A percentile compares a stretch with the other conserved stretches of the same genome.
Conservation (phyloP, 2,113 vertebrate species). For the Cynoglossus semilaevis region DNA sequence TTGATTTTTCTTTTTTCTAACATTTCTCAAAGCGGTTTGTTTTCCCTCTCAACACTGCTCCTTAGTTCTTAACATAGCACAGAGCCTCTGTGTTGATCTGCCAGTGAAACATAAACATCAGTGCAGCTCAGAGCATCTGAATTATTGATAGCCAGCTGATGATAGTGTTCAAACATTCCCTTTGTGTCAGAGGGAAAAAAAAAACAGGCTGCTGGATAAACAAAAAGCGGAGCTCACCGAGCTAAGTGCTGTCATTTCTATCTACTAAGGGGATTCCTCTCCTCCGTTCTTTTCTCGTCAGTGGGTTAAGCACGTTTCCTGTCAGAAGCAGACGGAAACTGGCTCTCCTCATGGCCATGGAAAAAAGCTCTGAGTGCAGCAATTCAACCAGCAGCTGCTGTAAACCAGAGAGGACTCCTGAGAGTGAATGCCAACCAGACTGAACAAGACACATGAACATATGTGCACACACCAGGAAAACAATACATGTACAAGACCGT, state of each 20-base stretch:
- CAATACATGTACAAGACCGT: too few species aligned
- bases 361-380: slow-evolving; percentile 61
- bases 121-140: slow-evolving; percentile 33
- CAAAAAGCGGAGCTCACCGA: neutral
- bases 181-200: neutral
- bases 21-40: slow-evolving; percentile 25
- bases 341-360: slow-evolving; percentile 47
- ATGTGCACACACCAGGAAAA: slow-evolving; percentile 8
- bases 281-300: slow-evolving; percentile 16
- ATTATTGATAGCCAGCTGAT: slow-evolving; percentile 62
- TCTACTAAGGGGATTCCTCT: slow-evolving; percentile 19
- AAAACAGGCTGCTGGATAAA: slow-evolving; percentile 2
- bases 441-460: slow-evolving; percentile 23
- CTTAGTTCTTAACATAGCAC: slow-evolving; percentile 47
- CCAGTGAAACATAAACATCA: slow-evolving; percentile 52
- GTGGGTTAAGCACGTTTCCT: slow-evolving; percentile 48
- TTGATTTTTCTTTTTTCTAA: slow-evolving; percentile 1
- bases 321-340: slow-evolving; percentile 63
- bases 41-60: slow-evolving; percentile 25
- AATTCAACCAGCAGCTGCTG: slow-evolving; percentile 55
- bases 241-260: slow-evolving; percentile 14
- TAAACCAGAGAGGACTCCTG: slow-evolving; percentile 25
- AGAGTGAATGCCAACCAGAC: slow-evolving; percentile 22
- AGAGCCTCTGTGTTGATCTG: slow-evolving; percentile 2
- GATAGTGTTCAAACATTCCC: slow-evolving; percentile 25